Conservation (phyloP, 2,888 invertebrate species). For the Cephus sareptanus region DNA sequence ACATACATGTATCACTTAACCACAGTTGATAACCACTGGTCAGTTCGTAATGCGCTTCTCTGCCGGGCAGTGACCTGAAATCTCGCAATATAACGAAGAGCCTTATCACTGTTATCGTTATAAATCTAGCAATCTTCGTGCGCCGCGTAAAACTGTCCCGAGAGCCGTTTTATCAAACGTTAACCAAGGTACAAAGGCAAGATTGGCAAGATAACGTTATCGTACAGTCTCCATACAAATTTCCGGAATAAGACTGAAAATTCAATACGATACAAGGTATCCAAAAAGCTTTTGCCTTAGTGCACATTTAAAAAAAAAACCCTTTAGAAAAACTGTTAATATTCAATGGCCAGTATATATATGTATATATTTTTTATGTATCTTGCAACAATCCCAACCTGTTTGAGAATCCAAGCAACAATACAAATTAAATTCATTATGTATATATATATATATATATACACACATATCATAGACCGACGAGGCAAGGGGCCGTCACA, state of each 20-base stretch:
- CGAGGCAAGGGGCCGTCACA: background rate
- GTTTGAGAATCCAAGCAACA: background rate
- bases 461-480: background rate
- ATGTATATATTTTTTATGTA: too few relatives aligned
- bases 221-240: background rate
- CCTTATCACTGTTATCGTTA: slow-evolving; percentile 54
- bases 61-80: background rate
- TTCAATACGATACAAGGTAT: too few relatives aligned
- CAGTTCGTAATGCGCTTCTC: background rate
- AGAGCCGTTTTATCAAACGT: background rate
- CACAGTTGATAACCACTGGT: background rate
- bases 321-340: background rate
- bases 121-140: slow-evolving; percentile 50
- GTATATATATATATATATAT: background rate
- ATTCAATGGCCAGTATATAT: background rate
- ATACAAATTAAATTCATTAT: background rate
- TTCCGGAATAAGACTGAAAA: too few relatives aligned
- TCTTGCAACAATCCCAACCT: too few relatives aligned
- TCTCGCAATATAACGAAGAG: background rate
- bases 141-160: background rate
- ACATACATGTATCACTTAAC: background rate
- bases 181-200: background rate
- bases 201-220: background rate
- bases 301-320: too few relatives aligned
- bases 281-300: too few relatives aligned